Percentiles rank a stretch among this genome's conserved stretches.
Evolutionary conservation across 2,113 vertebrate species (phyloP).

Genomic region (Dermatemys mawii): DNA sequence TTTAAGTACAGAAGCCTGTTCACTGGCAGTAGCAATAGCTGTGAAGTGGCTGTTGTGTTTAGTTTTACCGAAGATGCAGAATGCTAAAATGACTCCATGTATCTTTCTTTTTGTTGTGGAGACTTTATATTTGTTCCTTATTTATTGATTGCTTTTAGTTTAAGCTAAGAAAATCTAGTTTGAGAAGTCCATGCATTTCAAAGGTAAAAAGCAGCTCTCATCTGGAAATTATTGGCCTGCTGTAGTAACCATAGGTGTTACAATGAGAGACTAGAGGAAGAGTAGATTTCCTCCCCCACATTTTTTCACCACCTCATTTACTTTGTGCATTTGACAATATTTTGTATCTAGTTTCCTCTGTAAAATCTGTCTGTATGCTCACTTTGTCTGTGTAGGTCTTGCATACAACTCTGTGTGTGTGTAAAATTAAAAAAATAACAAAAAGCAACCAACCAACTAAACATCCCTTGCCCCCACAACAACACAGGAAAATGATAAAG

Average conservation of each 20-base stretch:
- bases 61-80: neutral
- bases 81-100: neutral
- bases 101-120: neutral
- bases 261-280: neutral
- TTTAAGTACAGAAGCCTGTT: neutral
- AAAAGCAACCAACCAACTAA: neutral
- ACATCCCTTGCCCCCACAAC: neutral
- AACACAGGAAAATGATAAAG: neutral
- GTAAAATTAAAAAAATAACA: neutral
- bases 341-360: neutral
- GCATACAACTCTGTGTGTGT: fast-evolving
- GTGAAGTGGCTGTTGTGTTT: neutral
- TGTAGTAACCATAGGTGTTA: neutral
- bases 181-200: neutral
- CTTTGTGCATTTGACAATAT: neutral
- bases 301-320: neutral
- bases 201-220: neutral
- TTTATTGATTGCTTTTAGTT: neutral
- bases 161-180: neutral
- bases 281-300: fast-evolving
- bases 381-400: neutral
- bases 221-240: neutral
- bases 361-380: neutral
- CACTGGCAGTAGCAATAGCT: neutral
- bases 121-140: neutral